Conservation (phyloP, 2,888 invertebrate genomes). For the Drosophila suboccidentalis region DNA sequence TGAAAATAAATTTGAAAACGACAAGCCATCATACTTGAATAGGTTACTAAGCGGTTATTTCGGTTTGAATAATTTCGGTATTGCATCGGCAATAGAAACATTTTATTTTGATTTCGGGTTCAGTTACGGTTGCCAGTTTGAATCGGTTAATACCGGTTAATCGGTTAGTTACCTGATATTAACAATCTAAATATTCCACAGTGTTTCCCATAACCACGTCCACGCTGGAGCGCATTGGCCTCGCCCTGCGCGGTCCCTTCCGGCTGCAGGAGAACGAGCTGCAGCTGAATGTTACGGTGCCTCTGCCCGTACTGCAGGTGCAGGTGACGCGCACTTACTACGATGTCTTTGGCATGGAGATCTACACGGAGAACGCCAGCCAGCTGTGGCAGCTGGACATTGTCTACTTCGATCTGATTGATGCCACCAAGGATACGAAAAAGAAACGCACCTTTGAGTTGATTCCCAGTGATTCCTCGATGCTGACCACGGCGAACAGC, state of each 20-base stretch:
- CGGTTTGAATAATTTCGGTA: too few relatives aligned
- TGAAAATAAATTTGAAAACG: too few relatives aligned
- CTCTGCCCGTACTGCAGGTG: slow-evolving; percentile 71
- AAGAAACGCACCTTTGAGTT: slow-evolving; percentile 83
- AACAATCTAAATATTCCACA: slow-evolving; percentile 20
- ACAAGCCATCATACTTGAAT: too few relatives aligned
- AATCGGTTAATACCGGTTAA: too few relatives aligned
- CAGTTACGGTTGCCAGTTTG: too few relatives aligned
- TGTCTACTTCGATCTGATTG: slow-evolving; percentile 82
- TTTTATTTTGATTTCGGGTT: too few relatives aligned
- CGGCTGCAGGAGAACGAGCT: slow-evolving; percentile 86
- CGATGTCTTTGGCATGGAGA: slow-evolving; percentile 67
- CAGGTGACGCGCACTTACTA: slow-evolving; percentile 74
- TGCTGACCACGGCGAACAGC: slow-evolving; percentile 58
- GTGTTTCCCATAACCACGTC: slow-evolving; percentile 82
- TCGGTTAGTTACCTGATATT: too few relatives aligned
- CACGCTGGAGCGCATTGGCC: slow-evolving; percentile 86
- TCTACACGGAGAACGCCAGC: slow-evolving; percentile 73
- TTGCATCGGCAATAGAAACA: too few relatives aligned
- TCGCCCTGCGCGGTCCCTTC: slow-evolving; percentile 88
- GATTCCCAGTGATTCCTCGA: slow-evolving; percentile 52
- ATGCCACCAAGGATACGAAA: slow-evolving; percentile 86
- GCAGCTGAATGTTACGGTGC: slow-evolving; percentile 54
- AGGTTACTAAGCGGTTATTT: too few relatives aligned
- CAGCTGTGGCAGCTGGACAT: slow-evolving; percentile 81